Percentiles rank a stretch among this genome's conserved stretches.
Conservation (phyloP, 30 jellyfish, hydroid and myxozoan genomes). For the Rhopilema esculentum region DNA sequence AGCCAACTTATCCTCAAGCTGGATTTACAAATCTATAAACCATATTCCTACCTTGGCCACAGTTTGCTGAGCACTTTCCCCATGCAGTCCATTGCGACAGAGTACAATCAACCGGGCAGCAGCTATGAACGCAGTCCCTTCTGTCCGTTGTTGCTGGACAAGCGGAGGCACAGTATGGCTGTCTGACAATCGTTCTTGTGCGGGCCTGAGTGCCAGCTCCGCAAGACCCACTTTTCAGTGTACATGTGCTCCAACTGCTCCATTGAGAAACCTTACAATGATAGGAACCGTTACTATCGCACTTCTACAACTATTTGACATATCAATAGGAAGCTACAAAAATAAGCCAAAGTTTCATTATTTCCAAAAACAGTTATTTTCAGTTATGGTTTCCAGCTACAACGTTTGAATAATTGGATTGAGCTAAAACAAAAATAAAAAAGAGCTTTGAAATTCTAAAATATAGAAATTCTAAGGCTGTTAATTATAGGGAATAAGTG, state of each 20-base stretch:
- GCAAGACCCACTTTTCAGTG: slow-evolving; percentile 68
- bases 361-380: too few relatives aligned
- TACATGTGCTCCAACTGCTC: slow-evolving; percentile 84
- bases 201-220: slow-evolving; percentile 83
- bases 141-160: slow-evolving; percentile 62
- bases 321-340: too few relatives aligned
- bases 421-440: too few relatives aligned
- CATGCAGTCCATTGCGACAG: slow-evolving; percentile 81
- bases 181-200: slow-evolving; percentile 57
- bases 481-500: too few relatives aligned
- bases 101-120: slow-evolving; percentile 87
- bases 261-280: slow-evolving; percentile 68
- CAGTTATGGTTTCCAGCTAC: too few relatives aligned
- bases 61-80: slow-evolving; percentile 80
- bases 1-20: too few relatives aligned
- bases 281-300: neutral
- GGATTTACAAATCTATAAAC: too few relatives aligned
- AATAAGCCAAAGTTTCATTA: too few relatives aligned
- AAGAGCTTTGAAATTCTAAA: too few relatives aligned
- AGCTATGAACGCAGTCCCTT: slow-evolving; percentile 82
- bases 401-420: too few relatives aligned
- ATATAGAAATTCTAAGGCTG: too few relatives aligned
- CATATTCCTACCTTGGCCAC: slow-evolving; percentile 93
- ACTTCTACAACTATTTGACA: neutral
- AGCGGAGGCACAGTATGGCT: slow-evolving; percentile 74